Percentiles rank a stretch among this genome's conserved stretches.
Conservation (phyloP, 2,113 vertebrate genomes). For the Equus quagga region DNA sequence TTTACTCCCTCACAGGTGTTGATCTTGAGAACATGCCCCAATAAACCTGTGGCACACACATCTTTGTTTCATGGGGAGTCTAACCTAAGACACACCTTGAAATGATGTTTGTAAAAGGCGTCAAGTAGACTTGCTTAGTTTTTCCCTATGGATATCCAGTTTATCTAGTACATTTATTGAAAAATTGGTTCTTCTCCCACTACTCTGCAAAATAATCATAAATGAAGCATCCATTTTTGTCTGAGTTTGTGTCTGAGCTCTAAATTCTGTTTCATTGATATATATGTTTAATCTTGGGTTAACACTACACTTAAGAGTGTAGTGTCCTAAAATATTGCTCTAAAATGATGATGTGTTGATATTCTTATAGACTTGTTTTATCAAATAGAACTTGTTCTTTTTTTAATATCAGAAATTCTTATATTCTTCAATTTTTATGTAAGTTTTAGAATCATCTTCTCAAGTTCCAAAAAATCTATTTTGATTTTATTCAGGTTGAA, state of each 20-base stretch:
- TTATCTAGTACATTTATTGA: background rate
- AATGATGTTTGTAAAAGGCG: background rate
- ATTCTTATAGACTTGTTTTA: background rate
- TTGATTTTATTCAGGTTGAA: background rate
- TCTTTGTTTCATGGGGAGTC: background rate
- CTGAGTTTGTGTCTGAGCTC: background rate
- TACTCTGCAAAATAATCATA: background rate
- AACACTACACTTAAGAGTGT: background rate
- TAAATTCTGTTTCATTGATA: background rate
- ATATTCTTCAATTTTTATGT: background rate
- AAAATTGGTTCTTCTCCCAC: background rate
- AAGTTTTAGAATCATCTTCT: conserved; percentile 14
- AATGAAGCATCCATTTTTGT: background rate
- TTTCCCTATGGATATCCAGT: background rate
- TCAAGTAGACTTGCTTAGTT: background rate
- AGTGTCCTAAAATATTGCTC: background rate
- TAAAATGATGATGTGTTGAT: background rate
- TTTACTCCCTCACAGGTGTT: background rate
- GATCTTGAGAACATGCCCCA: background rate
- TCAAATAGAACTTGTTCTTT: background rate
- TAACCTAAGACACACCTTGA: background rate
- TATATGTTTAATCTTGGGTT: background rate
- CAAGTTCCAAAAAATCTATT: background rate
- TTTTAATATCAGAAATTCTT: background rate
- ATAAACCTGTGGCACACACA: background rate